Percentiles rank a stretch among this genome's conserved stretches.
phyloP scores from a whole-genome alignment of 2,888 invertebrate genomes.

The Sinohyriopsis cumingii region DNA sequence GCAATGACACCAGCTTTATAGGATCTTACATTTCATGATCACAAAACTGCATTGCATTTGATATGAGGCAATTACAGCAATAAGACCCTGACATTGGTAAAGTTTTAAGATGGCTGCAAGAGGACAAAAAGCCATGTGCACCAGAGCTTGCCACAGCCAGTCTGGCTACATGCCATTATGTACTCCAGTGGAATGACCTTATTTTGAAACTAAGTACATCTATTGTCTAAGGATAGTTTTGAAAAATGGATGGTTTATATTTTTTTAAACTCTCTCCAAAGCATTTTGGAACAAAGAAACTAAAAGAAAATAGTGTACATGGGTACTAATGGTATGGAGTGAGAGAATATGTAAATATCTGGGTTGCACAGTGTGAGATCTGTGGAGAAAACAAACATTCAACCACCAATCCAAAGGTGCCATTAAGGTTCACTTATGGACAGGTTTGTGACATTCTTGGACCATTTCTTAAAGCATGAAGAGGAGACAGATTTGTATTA shows the following conservation, averaged over 20 bases:
- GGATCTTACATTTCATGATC: background rate
- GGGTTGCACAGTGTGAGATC: constrained; percentile 22
- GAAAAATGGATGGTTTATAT: constrained; percentile 8
- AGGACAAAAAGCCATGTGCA: constrained; percentile 1
- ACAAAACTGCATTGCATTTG: background rate
- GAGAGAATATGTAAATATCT: constrained; percentile 14
- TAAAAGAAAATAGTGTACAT: constrained; percentile 7
- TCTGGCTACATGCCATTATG: constrained; percentile 7
- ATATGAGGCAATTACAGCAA: constrained; percentile 2
- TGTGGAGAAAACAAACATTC: constrained; percentile 23
- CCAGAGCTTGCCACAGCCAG: constrained; percentile 2
- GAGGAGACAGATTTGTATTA: constrained; percentile 34
- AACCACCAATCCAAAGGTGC: constrained; percentile 12
- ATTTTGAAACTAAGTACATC: background rate
- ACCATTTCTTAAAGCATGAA: constrained; percentile 24
- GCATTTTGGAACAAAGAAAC: constrained; percentile 24
- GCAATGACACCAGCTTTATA: background rate
- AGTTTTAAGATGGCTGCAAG: constrained; percentile 2
- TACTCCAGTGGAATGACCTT: constrained; percentile 2
- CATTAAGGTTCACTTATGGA: constrained; percentile 23
- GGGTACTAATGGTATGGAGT: constrained; percentile 20
- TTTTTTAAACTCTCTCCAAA: constrained; percentile 7
- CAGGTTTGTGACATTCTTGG: constrained; percentile 30
- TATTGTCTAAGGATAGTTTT: constrained; percentile 11
- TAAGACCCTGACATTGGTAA: constrained; percentile 8